Evolutionary conservation across 2,113 vertebrate species (phyloP).

Genomic region (Cynocephalus volans): DNA sequence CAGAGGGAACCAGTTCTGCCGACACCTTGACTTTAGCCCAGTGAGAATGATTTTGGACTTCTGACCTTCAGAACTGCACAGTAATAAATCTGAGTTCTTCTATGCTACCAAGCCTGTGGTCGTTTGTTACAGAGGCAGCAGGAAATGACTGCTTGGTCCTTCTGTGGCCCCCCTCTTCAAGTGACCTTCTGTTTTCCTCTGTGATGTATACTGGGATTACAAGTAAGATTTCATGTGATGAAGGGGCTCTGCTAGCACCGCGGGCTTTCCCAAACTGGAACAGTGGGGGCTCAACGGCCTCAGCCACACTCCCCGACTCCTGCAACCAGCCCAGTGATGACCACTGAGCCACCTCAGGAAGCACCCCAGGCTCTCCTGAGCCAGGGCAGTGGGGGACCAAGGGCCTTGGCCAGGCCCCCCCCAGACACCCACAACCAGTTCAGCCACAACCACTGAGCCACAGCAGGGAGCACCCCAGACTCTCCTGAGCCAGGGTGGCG

Average conservation of each 20-base stretch:
- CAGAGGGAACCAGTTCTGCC: not conserved
- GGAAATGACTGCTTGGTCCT: not conserved
- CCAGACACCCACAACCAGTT: too few species aligned
- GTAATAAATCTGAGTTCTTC: not conserved
- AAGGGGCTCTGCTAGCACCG: not conserved
- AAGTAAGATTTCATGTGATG: not conserved
- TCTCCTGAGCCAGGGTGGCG: too few species aligned
- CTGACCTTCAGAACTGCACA: not conserved
- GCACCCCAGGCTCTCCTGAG: too few species aligned
- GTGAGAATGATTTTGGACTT: not conserved
- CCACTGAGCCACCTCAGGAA: too few species aligned
- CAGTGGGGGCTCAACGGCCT: too few species aligned
- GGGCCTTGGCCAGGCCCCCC: too few species aligned
- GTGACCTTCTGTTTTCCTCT: not conserved
- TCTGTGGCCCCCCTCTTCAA: fast-evolving
- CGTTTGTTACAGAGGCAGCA: not conserved
- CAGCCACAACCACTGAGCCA: too few species aligned
- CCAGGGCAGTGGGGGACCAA: too few species aligned
- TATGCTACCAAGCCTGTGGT: not conserved
- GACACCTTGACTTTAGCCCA: not conserved
- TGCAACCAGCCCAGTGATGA: too few species aligned
- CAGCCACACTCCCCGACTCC: too few species aligned
- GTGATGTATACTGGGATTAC: not conserved
- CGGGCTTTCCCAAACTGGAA: too few species aligned
- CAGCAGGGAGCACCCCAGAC: too few species aligned